Evolutionary conservation across 1,140 invertebrate genomes (phyloP).

Genomic region (Neelides sp.): DNA sequence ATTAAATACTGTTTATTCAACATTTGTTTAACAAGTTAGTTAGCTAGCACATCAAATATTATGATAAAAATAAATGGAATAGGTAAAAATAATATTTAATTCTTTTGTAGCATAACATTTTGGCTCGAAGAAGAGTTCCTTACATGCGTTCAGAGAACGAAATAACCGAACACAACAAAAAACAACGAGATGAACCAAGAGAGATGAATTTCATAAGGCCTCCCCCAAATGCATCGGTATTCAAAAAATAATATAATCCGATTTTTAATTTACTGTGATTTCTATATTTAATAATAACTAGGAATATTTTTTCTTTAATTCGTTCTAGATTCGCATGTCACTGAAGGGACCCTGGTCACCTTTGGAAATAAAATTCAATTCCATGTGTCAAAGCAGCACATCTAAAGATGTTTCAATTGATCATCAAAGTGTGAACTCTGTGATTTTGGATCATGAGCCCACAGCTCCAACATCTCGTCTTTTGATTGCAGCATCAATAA

Average conservation of each 20-base stretch:
- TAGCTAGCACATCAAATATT: too few relatives aligned
- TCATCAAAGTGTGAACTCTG: constrained; percentile 65
- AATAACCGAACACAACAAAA: constrained; percentile 9
- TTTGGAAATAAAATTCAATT: constrained; percentile 55
- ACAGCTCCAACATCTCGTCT: constrained; percentile 41
- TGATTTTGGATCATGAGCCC: constrained; percentile 65
- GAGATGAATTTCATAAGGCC: constrained; percentile 15
- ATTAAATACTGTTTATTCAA: too few relatives aligned
- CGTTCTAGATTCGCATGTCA: constrained; percentile 30
- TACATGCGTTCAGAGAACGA: too few relatives aligned
- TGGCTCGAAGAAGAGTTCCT: too few relatives aligned
- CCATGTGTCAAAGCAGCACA: constrained; percentile 43
- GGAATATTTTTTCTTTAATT: background rate
- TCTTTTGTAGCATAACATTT: too few relatives aligned
- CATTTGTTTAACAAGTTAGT: too few relatives aligned
- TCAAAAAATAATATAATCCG: constrained; percentile 10
- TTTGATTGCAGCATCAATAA: constrained; percentile 17
- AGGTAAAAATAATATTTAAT: too few relatives aligned
- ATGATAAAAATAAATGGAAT: too few relatives aligned
- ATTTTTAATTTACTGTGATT: background rate
- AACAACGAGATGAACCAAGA: constrained; percentile 10
- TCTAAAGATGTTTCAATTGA: constrained; percentile 51
- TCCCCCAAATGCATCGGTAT: constrained; percentile 5
- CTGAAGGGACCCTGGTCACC: constrained; percentile 61
- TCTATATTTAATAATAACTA: background rate